Evolutionary conservation across 2,113 vertebrate genomes (phyloP).

Genomic region (Sander vitreus): DNA sequence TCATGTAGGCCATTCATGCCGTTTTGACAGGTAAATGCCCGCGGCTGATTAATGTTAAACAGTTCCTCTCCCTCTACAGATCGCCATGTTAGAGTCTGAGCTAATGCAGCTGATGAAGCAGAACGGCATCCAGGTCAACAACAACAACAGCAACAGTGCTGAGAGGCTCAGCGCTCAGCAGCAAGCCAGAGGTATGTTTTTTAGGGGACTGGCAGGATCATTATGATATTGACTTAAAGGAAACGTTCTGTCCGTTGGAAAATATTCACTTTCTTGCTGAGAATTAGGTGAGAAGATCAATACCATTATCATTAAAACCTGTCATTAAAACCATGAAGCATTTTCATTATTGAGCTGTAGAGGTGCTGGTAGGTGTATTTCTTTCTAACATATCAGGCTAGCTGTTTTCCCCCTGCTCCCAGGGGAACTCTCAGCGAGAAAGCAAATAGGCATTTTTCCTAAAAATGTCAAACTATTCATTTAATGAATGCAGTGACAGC

Average conservation of each 20-base stretch:
- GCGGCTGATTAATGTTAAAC: conserved; percentile 36
- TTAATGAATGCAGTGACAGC: neutral
- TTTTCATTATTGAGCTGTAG: neutral
- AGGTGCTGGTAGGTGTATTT: neutral
- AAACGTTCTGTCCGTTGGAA: neutral
- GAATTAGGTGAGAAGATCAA: neutral
- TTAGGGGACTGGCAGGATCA: neutral
- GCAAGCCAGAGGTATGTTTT: conserved; percentile 85
- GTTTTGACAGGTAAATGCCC: conserved; percentile 21
- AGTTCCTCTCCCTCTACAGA: conserved; percentile 80
- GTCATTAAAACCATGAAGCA: neutral
- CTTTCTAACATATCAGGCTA: neutral
- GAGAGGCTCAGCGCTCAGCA: conserved; percentile 82
- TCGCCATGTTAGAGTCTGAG: conserved; percentile 92
- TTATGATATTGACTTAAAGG: neutral
- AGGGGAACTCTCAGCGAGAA: neutral
- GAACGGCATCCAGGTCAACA: conserved; percentile 96
- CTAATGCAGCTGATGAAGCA: conserved; percentile 95
- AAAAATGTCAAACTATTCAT: neutral
- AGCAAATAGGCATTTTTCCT: neutral
- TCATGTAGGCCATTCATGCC: neutral
- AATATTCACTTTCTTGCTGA: neutral
- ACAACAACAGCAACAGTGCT: conserved; percentile 94
- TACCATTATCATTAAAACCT: neutral
- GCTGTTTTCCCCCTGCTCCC: neutral